A percentile compares a stretch with the other conserved stretches of the same genome.
These are phyloP conservation scores for Pipistrellus kuhlii DNA, from an alignment of 2,797 vertebrate genomes.

Conservation along the genomic window DNA sequence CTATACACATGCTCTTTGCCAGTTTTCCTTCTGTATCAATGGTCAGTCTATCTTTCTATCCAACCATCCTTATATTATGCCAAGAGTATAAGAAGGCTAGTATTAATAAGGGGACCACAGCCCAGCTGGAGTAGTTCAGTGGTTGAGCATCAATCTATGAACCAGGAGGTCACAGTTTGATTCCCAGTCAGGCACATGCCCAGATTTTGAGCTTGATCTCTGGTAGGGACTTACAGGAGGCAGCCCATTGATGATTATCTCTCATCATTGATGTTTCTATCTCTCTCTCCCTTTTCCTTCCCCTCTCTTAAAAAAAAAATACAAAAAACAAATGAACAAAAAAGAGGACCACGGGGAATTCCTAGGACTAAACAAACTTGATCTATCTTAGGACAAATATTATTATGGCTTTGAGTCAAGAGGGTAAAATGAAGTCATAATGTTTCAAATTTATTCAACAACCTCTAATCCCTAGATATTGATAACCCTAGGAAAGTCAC, in stretches of 20 bases:
- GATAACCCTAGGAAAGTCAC: background rate
- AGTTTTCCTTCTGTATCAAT: background rate
- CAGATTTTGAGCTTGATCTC: no score
- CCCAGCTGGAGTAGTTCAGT: no score
- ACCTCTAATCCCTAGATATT: background rate
- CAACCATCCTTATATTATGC: background rate
- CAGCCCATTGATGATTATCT: no score
- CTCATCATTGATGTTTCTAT: no score
- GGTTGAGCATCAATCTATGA: no score
- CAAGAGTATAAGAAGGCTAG: background rate
- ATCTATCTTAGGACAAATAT: background rate
- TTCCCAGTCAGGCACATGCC: no score
- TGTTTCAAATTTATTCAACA: background rate
- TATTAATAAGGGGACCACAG: background rate
- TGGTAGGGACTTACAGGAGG: no score
- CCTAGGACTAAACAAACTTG: background rate
- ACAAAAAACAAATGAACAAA: no score
- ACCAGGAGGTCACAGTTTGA: no score
- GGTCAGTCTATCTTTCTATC: background rate
- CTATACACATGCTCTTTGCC: background rate
- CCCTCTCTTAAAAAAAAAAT: no score
- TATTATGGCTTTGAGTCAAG: background rate
- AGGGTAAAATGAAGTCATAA: background rate
- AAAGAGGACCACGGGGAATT: background rate
- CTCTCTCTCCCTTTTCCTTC: no score